These are phyloP conservation scores for Piprites chloris DNA, from an alignment of 2,113 vertebrate genomes.

Conservation along the genomic window DNA sequence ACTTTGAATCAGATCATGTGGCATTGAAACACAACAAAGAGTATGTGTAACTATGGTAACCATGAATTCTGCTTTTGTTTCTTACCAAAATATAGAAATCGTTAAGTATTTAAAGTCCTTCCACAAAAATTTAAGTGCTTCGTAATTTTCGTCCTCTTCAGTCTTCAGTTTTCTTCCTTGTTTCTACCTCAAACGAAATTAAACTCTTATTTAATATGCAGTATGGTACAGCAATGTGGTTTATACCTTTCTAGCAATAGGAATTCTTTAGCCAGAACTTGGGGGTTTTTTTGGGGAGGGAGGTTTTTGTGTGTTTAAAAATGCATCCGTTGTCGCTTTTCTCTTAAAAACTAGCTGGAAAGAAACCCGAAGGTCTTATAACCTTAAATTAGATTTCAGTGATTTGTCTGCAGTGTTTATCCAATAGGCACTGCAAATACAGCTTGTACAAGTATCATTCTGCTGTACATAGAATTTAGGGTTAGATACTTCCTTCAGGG, in stretches of 20 bases:
- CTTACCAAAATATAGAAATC: constrained; percentile 37
- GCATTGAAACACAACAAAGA: constrained; percentile 99
- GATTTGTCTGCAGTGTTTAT: not conserved
- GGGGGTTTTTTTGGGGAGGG: not conserved
- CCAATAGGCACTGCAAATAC: not conserved
- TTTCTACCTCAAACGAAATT: constrained; percentile 29
- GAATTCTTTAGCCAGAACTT: not conserved
- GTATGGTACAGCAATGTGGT: constrained; percentile 34
- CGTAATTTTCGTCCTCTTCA: not conserved
- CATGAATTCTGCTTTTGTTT: constrained; percentile 82
- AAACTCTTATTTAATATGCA: constrained; percentile 51
- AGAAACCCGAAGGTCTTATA: not conserved
- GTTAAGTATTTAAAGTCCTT: not conserved
- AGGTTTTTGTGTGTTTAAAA: not conserved
- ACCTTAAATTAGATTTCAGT: not conserved
- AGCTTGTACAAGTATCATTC: not conserved
- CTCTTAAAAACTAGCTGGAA: constrained; percentile 1
- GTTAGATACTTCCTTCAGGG: not conserved
- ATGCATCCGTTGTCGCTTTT: not conserved
- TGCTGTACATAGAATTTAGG: not conserved
- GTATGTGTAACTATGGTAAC: constrained; percentile 92
- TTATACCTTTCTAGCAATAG: constrained; percentile 30
- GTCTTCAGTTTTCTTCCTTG: not conserved
- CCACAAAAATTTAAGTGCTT: not conserved
- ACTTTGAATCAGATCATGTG: constrained; percentile 99